Evolutionary conservation across 2,888 invertebrate species (phyloP).

Genomic region (Mongoloraphidia duomilia): DNA sequence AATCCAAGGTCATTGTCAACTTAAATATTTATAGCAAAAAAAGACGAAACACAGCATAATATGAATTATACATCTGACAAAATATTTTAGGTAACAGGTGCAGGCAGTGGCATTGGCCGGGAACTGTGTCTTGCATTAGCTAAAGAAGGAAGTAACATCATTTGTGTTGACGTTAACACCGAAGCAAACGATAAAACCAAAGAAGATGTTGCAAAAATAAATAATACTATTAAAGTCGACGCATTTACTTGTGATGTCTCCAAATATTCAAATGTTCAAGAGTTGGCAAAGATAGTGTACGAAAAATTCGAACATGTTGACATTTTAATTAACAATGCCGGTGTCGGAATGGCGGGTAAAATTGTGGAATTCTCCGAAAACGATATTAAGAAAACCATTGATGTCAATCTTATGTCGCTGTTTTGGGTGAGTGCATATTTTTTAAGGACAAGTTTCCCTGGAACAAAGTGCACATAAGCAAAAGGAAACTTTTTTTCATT

Average conservation of each 20-base stretch:
- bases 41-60: no score
- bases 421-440: constrained; percentile 51
- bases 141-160: neutral
- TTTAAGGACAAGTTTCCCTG: no score
- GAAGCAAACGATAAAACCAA: neutral
- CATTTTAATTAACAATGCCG: constrained; percentile 74
- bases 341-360: constrained; percentile 68
- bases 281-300: constrained; percentile 45
- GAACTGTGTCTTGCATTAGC: neutral
- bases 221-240: neutral
- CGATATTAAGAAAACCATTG: constrained; percentile 55
- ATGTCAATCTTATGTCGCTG: constrained; percentile 65
- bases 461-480: no score
- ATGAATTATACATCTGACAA: neutral
- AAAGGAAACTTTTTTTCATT: no score
- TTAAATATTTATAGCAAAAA: no score
- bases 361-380: constrained; percentile 47
- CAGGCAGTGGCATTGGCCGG: constrained; percentile 1
- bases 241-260: constrained; percentile 53
- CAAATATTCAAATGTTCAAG: constrained; percentile 48
- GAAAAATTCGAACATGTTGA: constrained; percentile 61
- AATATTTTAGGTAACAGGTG: constrained; percentile 2
- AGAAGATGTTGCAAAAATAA: neutral
- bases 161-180: constrained; percentile 1
- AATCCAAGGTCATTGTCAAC: no score